Conservation (phyloP, 2,888 invertebrate genomes). For the Invenusta paracnida region DNA sequence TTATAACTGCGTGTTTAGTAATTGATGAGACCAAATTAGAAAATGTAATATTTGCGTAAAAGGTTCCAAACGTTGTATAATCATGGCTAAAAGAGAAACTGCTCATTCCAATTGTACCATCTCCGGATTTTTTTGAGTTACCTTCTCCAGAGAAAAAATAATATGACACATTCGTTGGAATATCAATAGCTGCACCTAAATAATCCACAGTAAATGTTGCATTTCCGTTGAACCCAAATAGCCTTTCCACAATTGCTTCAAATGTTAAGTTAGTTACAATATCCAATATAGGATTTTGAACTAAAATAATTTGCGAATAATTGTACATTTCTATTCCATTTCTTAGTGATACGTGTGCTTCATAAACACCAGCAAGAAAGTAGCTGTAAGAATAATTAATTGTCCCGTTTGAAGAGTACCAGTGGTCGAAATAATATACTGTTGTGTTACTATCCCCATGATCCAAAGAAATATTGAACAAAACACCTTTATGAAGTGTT, state of each 20-base stretch:
- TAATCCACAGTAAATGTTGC: not conserved
- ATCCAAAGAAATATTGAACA: not conserved
- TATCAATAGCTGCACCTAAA: not conserved
- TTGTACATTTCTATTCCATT: not conserved
- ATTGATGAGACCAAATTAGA: too few relatives aligned
- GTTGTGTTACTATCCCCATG: not conserved
- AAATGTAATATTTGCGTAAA: too few relatives aligned
- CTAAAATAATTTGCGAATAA: not conserved
- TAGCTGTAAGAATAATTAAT: not conserved
- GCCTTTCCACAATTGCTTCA: too few relatives aligned
- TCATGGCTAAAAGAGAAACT: too few relatives aligned
- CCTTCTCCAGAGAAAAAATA: not conserved
- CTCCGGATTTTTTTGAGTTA: too few relatives aligned
- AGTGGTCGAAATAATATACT: not conserved
- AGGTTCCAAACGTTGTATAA: too few relatives aligned
- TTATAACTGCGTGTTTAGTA: too few relatives aligned
- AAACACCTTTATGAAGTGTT: too few relatives aligned
- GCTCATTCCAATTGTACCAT: too few relatives aligned
- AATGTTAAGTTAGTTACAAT: not conserved
- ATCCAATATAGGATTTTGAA: not conserved
- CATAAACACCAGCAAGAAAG: too few relatives aligned
- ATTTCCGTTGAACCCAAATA: too few relatives aligned
- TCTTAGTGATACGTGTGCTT: too few relatives aligned
- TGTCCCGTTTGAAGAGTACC: conserved; percentile 11
- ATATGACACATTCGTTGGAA: not conserved